Evolutionary conservation across 2,888 invertebrate species (phyloP).

Genomic region (Eutolmus rufibarbis): DNA sequence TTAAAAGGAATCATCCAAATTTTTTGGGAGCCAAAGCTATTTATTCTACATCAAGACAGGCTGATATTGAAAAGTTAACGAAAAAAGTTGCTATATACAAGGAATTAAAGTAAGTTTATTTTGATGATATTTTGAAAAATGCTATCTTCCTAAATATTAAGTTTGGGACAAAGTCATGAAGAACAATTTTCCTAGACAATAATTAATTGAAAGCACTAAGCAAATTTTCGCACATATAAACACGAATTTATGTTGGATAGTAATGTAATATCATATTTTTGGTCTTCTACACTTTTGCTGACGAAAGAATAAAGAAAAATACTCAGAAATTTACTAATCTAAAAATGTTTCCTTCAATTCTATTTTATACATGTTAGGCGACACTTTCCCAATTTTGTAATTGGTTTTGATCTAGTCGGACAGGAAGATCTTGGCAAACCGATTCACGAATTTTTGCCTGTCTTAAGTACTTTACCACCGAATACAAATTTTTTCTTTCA

Average conservation of each 20-base stretch:
- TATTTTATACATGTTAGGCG: constrained; percentile 49
- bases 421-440: constrained; percentile 70
- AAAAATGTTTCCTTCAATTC: background rate
- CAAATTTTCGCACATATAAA: background rate
- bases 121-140: too few relatives aligned
- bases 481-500: constrained; percentile 69
- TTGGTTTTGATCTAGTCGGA: constrained; percentile 74
- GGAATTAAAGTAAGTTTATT: constrained; percentile 54
- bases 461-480: constrained; percentile 53
- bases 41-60: constrained; percentile 56
- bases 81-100: constrained; percentile 52
- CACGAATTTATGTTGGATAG: too few relatives aligned
- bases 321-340: background rate
- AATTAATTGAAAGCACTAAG: too few relatives aligned
- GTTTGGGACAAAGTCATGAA: background rate
- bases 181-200: too few relatives aligned
- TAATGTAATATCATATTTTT: too few relatives aligned
- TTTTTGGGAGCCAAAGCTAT: constrained; percentile 71
- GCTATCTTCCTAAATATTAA: background rate
- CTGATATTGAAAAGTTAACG: constrained; percentile 46
- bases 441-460: constrained; percentile 57
- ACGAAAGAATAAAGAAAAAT: too few relatives aligned
- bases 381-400: constrained; percentile 65
- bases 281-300: background rate
- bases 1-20: constrained; percentile 65